Evolutionary conservation across 1,140 invertebrate species (phyloP).

Genomic region (Lethrus apterus): DNA sequence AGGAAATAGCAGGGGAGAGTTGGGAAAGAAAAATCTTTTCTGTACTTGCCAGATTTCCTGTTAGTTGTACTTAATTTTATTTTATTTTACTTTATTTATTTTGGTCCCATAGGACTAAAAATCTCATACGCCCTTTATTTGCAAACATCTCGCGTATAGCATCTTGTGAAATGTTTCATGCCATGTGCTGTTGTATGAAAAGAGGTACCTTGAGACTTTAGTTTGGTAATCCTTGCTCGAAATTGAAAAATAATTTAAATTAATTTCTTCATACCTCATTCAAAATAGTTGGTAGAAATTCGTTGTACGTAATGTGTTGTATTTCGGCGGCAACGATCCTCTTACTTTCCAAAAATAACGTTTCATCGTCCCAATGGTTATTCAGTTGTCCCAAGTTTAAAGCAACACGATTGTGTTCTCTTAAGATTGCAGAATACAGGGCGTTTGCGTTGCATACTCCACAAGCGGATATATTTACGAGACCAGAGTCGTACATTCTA

Average conservation of each 20-base stretch:
- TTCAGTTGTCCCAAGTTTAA: slow-evolving; percentile 64
- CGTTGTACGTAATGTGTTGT: slow-evolving; percentile 82
- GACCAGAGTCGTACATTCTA: slow-evolving; percentile 67
- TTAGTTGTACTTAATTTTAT: too few relatives aligned
- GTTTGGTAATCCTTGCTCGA: too few relatives aligned
- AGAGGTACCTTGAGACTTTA: too few relatives aligned
- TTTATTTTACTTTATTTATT: too few relatives aligned
- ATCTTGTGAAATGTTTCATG: too few relatives aligned
- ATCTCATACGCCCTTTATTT: too few relatives aligned
- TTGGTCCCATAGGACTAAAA: too few relatives aligned
- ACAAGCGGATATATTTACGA: slow-evolving; percentile 56
- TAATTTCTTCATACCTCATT: slow-evolving; percentile 55
- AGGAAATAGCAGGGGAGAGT: too few relatives aligned
- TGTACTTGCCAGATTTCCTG: too few relatives aligned
- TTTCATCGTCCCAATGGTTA: slow-evolving; percentile 78
- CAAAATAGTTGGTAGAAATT: slow-evolving; percentile 74
- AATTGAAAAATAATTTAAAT: slow-evolving; percentile 5
- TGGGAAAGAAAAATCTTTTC: too few relatives aligned
- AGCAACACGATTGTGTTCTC: slow-evolving; percentile 80
- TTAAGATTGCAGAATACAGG: slow-evolving; percentile 59
- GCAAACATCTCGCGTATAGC: too few relatives aligned
- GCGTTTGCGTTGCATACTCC: slow-evolving; percentile 46
- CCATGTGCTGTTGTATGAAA: too few relatives aligned
- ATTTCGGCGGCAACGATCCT: slow-evolving; percentile 69
- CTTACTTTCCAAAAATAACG: slow-evolving; percentile 69